phyloP scores from a whole-genome alignment of 2,888 invertebrate genomes.

The Spodoptera exigua region DNA sequence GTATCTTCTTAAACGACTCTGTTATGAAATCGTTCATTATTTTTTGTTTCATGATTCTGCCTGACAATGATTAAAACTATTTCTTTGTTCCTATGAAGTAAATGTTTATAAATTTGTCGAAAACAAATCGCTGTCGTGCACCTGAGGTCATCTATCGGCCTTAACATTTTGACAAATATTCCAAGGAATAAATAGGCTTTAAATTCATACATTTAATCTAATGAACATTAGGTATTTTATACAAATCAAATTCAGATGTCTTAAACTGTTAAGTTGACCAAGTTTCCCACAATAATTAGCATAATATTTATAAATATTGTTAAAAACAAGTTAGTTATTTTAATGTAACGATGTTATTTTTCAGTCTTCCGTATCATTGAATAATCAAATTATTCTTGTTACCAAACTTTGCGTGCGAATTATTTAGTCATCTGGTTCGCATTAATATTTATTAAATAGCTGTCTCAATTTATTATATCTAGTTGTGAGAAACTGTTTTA shows the following conservation, averaged over 20 bases:
- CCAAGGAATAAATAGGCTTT: background rate
- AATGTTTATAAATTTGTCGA: slow-evolving; percentile 34
- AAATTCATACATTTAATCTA: slow-evolving; percentile 27
- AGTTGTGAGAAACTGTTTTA: background rate
- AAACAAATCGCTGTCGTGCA: slow-evolving; percentile 36
- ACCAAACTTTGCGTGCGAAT: slow-evolving; percentile 4
- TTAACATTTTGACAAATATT: slow-evolving; percentile 48
- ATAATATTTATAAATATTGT: slow-evolving; percentile 14
- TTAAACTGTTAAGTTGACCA: background rate
- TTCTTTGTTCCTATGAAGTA: slow-evolving; percentile 32
- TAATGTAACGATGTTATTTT: slow-evolving; percentile 16
- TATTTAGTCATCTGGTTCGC: background rate
- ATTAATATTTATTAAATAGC: background rate
- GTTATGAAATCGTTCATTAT: background rate
- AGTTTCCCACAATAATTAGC: slow-evolving; percentile 21
- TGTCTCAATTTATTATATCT: no score
- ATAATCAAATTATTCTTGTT: slow-evolving; percentile 8
- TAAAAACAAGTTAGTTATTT: slow-evolving; percentile 32
- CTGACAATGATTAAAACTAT: slow-evolving; percentile 6
- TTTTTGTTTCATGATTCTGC: slow-evolving; percentile 1
- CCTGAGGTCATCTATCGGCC: slow-evolving; percentile 40
- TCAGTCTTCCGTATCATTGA: slow-evolving; percentile 13
- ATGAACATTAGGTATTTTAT: slow-evolving; percentile 10
- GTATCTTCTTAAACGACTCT: background rate
- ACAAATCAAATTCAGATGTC: slow-evolving; percentile 3